A percentile compares a stretch with the other conserved stretches of the same genome.
Conservation (phyloP, 2,797 vertebrate species). For the Lepus townsendii region DNA sequence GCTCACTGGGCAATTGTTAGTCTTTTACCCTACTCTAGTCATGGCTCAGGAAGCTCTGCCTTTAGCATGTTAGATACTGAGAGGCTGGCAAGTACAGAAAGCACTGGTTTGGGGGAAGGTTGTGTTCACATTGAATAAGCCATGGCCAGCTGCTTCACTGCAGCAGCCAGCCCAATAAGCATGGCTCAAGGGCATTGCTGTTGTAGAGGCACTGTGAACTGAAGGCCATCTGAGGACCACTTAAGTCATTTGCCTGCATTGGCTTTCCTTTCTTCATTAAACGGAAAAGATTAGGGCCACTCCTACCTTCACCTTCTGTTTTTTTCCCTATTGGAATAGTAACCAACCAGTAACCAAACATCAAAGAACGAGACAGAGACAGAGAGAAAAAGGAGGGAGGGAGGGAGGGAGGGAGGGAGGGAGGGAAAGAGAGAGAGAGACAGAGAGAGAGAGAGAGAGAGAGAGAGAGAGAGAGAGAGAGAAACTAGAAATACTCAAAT, state of each 20-base stretch:
- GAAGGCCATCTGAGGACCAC: slow-evolving; percentile 74
- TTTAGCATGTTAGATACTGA: slow-evolving; percentile 84
- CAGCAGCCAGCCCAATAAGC: slow-evolving; percentile 10
- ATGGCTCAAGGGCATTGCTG: slow-evolving; percentile 74
- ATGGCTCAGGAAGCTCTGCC: slow-evolving; percentile 73
- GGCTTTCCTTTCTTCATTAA: slow-evolving; percentile 73
- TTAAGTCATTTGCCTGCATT: slow-evolving; percentile 70
- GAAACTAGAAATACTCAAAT: neutral
- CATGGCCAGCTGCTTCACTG: neutral
- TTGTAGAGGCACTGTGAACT: slow-evolving; percentile 84
- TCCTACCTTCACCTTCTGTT: slow-evolving; percentile 35
- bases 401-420: neutral
- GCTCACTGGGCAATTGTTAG: slow-evolving; percentile 23
- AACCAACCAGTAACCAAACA: slow-evolving; percentile 55
- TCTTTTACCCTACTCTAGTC: slow-evolving; percentile 19
- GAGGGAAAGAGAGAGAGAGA: neutral
- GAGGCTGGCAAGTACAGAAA: slow-evolving; percentile 79
- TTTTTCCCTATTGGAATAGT: slow-evolving; percentile 72
- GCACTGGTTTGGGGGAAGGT: neutral
- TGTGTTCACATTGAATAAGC: slow-evolving; percentile 46
- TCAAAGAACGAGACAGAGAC: neutral
- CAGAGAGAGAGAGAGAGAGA: too few relatives aligned
- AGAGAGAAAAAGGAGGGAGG: neutral
- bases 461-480: neutral
- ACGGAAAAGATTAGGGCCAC: slow-evolving; percentile 51